Conservation (phyloP, 2,888 invertebrate species). For the Acrocyrtus sp. region DNA sequence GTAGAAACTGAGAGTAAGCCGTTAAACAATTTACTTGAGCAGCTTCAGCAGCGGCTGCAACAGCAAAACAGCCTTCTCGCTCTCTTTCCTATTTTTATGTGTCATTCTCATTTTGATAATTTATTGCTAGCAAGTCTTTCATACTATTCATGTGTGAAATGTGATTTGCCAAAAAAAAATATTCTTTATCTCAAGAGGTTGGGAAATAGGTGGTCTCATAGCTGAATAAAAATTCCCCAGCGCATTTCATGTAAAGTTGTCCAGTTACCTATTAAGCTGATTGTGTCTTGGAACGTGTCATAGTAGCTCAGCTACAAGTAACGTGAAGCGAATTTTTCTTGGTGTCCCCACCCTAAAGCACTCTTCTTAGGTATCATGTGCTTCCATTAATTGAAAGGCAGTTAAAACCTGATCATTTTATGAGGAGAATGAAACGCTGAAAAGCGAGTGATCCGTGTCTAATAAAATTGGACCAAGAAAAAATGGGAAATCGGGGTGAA, state of each 20-base stretch:
- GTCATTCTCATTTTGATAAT: too few species aligned
- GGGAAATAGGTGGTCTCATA: too few species aligned
- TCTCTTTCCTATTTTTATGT: constrained; percentile 26
- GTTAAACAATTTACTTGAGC: background rate
- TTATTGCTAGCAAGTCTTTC: too few species aligned
- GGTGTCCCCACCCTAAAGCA: too few species aligned
- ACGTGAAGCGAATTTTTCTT: too few species aligned
- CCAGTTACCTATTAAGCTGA: background rate
- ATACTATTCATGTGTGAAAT: constrained; percentile 7
- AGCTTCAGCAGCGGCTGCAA: background rate
- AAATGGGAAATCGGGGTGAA: constrained; percentile 23
- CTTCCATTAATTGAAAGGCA: too few species aligned
- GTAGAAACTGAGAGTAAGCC: background rate
- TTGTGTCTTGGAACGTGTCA: background rate
- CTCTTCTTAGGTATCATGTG: too few species aligned
- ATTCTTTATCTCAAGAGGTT: background rate
- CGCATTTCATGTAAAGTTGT: constrained; percentile 1
- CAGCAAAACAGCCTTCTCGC: background rate
- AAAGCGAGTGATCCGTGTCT: background rate
- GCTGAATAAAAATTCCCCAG: too few species aligned
- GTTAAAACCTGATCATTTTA: too few species aligned
- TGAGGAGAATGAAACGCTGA: too few species aligned
- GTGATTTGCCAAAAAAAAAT: constrained; percentile 15
- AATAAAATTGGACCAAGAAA: background rate
- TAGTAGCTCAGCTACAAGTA: too few species aligned